Evolutionary conservation across 2,888 invertebrate genomes (phyloP).

Genomic region (Drosophila pegasa): DNA sequence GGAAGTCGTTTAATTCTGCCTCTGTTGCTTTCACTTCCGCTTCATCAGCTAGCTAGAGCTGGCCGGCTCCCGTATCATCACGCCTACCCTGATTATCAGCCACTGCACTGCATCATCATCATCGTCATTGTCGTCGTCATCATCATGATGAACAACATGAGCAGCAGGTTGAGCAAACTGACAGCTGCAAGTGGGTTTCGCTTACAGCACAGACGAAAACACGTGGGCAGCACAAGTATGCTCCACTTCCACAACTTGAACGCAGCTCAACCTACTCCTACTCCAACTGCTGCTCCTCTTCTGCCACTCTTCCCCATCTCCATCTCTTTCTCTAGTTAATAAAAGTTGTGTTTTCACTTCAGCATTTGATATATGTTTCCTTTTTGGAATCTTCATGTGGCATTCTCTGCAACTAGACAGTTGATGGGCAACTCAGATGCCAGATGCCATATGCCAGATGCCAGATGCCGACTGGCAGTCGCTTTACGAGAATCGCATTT

Average conservation of each 20-base stretch:
- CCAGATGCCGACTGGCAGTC: conserved; percentile 6
- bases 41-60: conserved; percentile 59
- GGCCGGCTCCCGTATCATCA: conserved; percentile 44
- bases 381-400: conserved; percentile 12
- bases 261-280: neutral
- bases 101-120: conserved; percentile 17
- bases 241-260: conserved; percentile 34
- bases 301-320: neutral
- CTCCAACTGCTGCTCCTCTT: neutral
- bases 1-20: conserved; percentile 61
- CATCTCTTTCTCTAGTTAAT: neutral
- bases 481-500: conserved; percentile 22
- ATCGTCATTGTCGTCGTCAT: conserved; percentile 15
- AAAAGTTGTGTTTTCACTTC: conserved; percentile 34
- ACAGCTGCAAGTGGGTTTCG: conserved; percentile 56
- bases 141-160: conserved; percentile 24
- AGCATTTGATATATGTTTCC: conserved; percentile 56
- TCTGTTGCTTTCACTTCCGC: conserved; percentile 75
- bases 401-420: conserved; percentile 24
- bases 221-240: conserved; percentile 54
- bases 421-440: conserved; percentile 16
- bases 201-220: conserved; percentile 41
- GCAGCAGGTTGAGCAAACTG: conserved; percentile 41
- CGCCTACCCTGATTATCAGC: conserved; percentile 37
- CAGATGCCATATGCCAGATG: conserved; percentile 16